These are phyloP conservation scores for Sminthurides bifidus DNA, from an alignment of 1,140 invertebrate species.

Conservation along the genomic window DNA sequence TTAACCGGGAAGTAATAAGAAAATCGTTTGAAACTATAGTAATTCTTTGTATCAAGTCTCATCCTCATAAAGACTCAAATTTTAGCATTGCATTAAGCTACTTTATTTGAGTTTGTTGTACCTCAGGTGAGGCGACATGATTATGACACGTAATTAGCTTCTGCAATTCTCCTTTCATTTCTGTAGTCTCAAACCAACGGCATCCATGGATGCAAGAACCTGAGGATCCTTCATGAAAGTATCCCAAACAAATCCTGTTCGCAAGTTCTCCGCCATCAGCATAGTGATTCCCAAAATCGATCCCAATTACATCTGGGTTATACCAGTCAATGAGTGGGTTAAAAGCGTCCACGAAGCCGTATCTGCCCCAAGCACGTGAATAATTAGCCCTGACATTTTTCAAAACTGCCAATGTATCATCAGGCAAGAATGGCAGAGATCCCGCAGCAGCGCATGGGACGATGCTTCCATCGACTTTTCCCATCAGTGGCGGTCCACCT, in stretches of 20 bases:
- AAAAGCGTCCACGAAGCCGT: conserved; percentile 30
- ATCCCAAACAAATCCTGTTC: conserved; percentile 26
- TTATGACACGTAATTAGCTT: no score
- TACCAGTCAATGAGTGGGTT: conserved; percentile 18
- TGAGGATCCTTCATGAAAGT: conserved; percentile 20
- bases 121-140: no score
- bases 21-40: no score
- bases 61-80: no score
- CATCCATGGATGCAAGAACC: background rate
- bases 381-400: conserved; percentile 17
- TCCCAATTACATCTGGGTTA: conserved; percentile 27
- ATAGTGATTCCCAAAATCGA: conserved; percentile 29
- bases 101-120: no score
- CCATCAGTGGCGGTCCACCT: conserved; percentile 23
- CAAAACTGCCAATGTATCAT: conserved; percentile 22
- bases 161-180: background rate
- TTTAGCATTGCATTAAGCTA: no score
- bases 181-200: background rate
- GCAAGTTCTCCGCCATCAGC: conserved; percentile 28
- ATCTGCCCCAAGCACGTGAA: conserved; percentile 17
- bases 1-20: no score
- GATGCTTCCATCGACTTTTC: conserved; percentile 23
- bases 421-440: conserved; percentile 26
- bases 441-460: conserved; percentile 29
- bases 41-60: no score